Evolutionary conservation across 2,797 vertebrate species (phyloP), one percentile per base, ranked within the genome.

Genomic region (Enteromius trimaculatus): DNA sequence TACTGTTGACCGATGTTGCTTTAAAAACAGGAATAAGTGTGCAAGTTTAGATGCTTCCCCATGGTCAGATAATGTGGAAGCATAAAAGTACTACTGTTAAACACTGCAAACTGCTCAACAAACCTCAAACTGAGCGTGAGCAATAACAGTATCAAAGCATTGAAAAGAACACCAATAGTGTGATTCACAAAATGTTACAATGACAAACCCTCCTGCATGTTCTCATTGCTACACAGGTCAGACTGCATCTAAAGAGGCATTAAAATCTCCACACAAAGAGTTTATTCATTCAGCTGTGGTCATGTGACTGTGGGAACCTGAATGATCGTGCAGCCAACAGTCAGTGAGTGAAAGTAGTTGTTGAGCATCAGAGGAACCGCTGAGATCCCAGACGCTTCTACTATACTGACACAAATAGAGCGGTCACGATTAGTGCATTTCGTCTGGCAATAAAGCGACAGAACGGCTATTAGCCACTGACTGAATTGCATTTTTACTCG

Each of bases 291-390:
- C 70, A 23, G 80, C 60, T 17, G 26, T 0, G 8, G 85, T 90
- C 92, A 94, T 62, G 79, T 91, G 93, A 93, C 88, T 86, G 90
- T 93, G 92, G 90, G 91, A 93, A 94, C 86, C 86, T 88, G 69
- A 85, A 84, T 81, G 82, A 87, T 81, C 84, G 77, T 64, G 29
- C 26, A 71, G 68, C 89, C 86, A 91, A 89, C 88, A 60, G 58
- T 21, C 13, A 68, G 31, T 6, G 16, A 55, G 51, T 21, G 62
- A 85, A 62, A 80, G 42, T 29, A 84, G 26, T 13, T 6, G 34
- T 17, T 5, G 23, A 72, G 74, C 16, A 55, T 76, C 60, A 82
- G 34, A 68, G 62, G 14, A 34, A 62, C 13, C 29, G 6, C 51
- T 16, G 55, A 72, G 69, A 47, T 64, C 29, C 29, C 44, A 72